phyloP scores from a whole-genome alignment of 2,113 vertebrate species.

The Corythaixoides concolor region DNA sequence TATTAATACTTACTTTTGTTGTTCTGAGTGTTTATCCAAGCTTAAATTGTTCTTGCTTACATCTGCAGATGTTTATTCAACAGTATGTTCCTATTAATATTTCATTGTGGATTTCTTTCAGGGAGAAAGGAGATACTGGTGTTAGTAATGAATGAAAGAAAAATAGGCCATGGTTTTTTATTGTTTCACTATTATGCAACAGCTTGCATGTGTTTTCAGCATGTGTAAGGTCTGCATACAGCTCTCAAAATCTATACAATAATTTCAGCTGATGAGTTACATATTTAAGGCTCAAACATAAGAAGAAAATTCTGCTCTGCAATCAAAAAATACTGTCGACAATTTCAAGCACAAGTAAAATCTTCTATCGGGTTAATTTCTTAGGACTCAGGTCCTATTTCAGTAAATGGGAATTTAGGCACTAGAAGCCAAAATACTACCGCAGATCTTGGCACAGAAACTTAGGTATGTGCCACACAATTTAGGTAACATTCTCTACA shows the following conservation, averaged over 20 bases:
- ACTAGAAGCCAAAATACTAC: not conserved
- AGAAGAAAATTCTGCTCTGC: not conserved
- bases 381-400: not conserved
- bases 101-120: not conserved
- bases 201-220: not conserved
- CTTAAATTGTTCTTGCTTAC: not conserved
- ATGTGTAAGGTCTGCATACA: not conserved
- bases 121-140: not conserved
- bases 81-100: not conserved
- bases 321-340: not conserved
- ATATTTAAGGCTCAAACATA: not conserved
- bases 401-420: not conserved
- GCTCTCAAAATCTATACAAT: not conserved
- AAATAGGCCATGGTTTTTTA: not conserved
- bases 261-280: not conserved
- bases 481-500: not conserved
- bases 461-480: not conserved
- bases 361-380: not conserved
- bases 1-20: not conserved
- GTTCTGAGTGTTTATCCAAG: not conserved
- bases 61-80: not conserved
- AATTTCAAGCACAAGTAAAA: not conserved
- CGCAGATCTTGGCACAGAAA: not conserved
- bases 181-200: not conserved
- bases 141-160: not conserved